These are phyloP conservation scores for Andrena chrysosceles DNA, from an alignment of 2,888 invertebrate genomes.

Conservation along the genomic window DNA sequence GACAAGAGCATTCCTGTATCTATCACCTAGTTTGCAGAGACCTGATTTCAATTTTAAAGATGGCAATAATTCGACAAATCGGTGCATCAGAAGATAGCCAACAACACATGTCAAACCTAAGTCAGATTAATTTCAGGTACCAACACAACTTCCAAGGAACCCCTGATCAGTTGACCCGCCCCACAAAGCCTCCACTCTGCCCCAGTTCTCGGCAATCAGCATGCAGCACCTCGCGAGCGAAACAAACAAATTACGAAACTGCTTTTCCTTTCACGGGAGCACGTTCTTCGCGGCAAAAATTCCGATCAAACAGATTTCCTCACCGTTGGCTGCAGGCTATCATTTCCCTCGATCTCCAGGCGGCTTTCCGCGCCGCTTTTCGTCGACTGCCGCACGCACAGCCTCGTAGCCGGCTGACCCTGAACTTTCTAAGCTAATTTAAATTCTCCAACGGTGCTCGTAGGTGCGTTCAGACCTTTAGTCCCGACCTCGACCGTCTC, in stretches of 20 bases:
- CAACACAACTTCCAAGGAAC: neutral
- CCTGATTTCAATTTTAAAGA: too few relatives aligned
- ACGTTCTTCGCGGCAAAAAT: conserved; percentile 37
- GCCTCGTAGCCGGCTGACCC: conserved; percentile 73
- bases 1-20: too few relatives aligned
- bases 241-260: conserved; percentile 17
- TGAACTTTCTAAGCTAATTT: conserved; percentile 82
- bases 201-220: neutral
- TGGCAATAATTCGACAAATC: too few relatives aligned
- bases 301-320: conserved; percentile 54
- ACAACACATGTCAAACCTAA: too few relatives aligned
- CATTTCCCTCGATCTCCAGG: conserved; percentile 46
- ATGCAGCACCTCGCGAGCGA: neutral
- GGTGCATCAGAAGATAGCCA: too few relatives aligned
- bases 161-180: neutral
- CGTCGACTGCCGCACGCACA: conserved; percentile 63
- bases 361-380: conserved; percentile 47
- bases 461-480: conserved; percentile 72
- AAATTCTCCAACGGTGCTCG: conserved; percentile 76
- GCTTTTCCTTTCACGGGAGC: conserved; percentile 55
- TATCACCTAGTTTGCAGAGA: too few relatives aligned
- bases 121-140: too few relatives aligned
- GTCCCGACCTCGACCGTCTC: conserved; percentile 63
- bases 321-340: conserved; percentile 31
- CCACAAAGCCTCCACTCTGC: neutral